Conservation (phyloP, 2,888 invertebrate genomes). For the Spialia ferax region DNA sequence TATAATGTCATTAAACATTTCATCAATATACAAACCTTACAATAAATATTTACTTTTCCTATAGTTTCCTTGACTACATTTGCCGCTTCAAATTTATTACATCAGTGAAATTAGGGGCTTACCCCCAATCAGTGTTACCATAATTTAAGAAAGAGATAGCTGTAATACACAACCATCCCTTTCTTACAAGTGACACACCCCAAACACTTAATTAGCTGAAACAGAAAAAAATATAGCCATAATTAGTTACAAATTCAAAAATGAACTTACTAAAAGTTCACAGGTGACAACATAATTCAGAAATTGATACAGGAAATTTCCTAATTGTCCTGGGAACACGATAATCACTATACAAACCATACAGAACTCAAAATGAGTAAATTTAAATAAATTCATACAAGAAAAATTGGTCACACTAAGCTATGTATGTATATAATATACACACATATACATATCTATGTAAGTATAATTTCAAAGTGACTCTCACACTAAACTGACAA, state of each 20-base stretch:
- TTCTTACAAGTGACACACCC: slow-evolving; percentile 6
- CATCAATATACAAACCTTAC: slow-evolving; percentile 7
- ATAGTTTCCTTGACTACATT: not conserved
- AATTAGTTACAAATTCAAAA: not conserved
- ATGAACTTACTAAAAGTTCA: not conserved
- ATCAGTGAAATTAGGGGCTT: slow-evolving; percentile 13
- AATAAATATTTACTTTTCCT: slow-evolving; percentile 10
- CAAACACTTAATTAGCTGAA: slow-evolving; percentile 21
- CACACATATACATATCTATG: not conserved
- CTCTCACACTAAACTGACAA: not conserved
- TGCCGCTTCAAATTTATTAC: not conserved
- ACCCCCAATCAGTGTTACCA: slow-evolving; percentile 15
- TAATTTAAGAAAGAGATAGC: slow-evolving; percentile 4
- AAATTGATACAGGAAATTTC: slow-evolving; percentile 25
- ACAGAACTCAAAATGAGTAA: not conserved
- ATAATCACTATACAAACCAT: slow-evolving; percentile 24
- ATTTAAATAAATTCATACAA: slow-evolving; percentile 32
- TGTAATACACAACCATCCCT: not conserved
- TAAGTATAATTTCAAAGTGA: not conserved
- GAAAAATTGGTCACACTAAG: slow-evolving; percentile 23
- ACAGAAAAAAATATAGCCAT: slow-evolving; percentile 16
- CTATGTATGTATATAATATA: slow-evolving; percentile 9
- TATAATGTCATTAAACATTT: not conserved
- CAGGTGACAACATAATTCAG: slow-evolving; percentile 21
- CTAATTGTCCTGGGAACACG: not conserved